Conservation (phyloP, 2,113 vertebrate species). For the Istiophorus platypterus region DNA sequence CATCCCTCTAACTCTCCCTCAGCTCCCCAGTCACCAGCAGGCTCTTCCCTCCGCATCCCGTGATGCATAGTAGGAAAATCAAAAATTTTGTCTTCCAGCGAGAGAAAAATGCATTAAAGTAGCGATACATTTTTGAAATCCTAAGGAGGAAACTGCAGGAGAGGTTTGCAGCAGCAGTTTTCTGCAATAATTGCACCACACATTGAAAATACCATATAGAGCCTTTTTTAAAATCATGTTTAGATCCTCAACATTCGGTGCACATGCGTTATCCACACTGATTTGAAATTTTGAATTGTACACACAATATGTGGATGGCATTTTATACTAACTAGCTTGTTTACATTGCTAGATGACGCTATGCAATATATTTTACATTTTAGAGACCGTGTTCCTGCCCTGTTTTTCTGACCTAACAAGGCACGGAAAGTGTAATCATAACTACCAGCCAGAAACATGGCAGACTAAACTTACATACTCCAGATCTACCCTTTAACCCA, state of each 20-base stretch:
- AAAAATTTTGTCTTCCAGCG: neutral
- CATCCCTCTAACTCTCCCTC: constrained; percentile 28
- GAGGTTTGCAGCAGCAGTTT: neutral
- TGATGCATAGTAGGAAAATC: constrained; percentile 31
- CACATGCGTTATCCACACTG: neutral
- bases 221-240: neutral
- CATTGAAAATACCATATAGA: neutral
- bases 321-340: neutral
- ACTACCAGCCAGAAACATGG: neutral
- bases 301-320: neutral
- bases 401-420: constrained; percentile 8
- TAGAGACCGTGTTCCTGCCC: neutral
- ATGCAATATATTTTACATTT: neutral
- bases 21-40: constrained; percentile 3
- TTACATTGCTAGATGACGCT: neutral
- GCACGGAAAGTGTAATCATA: neutral
- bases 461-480: neutral
- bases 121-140: neutral
- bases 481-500: neutral
- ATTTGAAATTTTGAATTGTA: neutral
- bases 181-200: neutral
- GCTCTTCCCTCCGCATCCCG: constrained; percentile 13
- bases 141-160: neutral
- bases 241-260: neutral
- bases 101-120: neutral